Percentiles rank a stretch among this genome's conserved stretches.
Evolutionary conservation across 2,888 invertebrate species (phyloP).

Genomic region (Sipha maydis): DNA sequence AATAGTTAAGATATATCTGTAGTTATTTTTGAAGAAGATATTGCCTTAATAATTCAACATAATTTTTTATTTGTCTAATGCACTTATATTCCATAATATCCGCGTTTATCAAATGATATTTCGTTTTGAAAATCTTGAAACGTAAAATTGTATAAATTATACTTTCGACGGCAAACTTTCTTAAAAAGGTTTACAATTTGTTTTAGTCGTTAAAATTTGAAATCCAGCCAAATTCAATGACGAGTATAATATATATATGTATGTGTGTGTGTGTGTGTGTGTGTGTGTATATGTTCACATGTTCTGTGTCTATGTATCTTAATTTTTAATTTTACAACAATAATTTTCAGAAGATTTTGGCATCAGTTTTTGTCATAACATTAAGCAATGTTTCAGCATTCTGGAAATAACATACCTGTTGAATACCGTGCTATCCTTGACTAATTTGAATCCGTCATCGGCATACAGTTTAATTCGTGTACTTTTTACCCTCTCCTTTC

Average conservation of each 20-base stretch:
- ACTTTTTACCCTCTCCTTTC: background rate
- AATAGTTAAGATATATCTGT: background rate
- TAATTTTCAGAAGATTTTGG: conserved; percentile 32
- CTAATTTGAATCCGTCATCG: conserved; percentile 22
- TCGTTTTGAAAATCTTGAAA: background rate
- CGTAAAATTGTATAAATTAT: background rate
- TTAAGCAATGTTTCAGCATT: conserved; percentile 9
- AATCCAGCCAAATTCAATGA: background rate
- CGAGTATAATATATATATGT: background rate
- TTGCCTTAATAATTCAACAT: background rate
- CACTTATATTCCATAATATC: background rate
- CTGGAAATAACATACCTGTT: conserved; percentile 54
- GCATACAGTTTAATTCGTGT: background rate
- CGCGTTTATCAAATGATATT: background rate
- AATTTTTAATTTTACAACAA: conserved; percentile 18
- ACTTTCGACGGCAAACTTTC: background rate
- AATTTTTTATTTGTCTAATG: background rate
- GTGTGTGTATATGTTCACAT: background rate
- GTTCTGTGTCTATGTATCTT: background rate
- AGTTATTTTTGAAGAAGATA: background rate
- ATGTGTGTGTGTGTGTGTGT: background rate
- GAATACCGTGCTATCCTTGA: background rate
- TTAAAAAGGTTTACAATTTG: conserved; percentile 27
- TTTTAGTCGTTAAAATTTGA: conserved; percentile 19
- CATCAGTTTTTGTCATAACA: background rate